Conservation (phyloP, 2,113 vertebrate genomes). For the Apodemus sylvaticus region DNA sequence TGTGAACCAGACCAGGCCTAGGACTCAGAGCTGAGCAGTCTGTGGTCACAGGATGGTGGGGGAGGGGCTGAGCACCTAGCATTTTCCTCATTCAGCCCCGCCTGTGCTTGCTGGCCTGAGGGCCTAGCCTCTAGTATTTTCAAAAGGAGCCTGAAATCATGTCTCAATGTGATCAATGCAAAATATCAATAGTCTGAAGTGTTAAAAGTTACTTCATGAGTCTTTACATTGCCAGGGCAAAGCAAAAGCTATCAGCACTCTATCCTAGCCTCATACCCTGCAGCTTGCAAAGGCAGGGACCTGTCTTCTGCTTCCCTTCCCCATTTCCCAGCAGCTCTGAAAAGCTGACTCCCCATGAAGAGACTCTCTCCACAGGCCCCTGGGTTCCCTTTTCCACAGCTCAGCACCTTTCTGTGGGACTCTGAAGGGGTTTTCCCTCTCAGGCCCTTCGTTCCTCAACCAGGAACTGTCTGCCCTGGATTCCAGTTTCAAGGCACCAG, state of each 20-base stretch:
- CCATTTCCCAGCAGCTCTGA: neutral
- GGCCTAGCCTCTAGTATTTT: neutral
- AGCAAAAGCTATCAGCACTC: rapidly evolving
- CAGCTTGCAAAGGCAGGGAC: neutral
- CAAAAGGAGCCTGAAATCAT: neutral
- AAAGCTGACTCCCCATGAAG: rapidly evolving
- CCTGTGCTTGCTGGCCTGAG: neutral
- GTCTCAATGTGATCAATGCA: neutral
- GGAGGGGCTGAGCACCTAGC: neutral
- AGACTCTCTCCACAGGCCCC: neutral
- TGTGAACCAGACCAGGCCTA: neutral
- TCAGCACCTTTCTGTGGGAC: neutral
- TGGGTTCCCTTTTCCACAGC: neutral
- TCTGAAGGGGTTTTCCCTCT: neutral
- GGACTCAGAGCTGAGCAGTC: neutral
- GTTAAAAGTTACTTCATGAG: neutral
- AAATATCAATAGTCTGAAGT: neutral
- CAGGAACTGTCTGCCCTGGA: neutral
- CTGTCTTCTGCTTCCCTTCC: neutral
- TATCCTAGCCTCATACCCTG: no score
- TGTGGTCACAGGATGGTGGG: neutral
- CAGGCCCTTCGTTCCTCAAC: neutral
- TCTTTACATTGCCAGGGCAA: neutral
- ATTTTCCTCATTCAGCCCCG: neutral
- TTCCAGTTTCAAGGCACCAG: neutral